A percentile compares a stretch with the other conserved stretches of the same genome.
phyloP scores from a whole-genome alignment of 2,113 vertebrate species.

The Tychaedon coryphoeus region DNA sequence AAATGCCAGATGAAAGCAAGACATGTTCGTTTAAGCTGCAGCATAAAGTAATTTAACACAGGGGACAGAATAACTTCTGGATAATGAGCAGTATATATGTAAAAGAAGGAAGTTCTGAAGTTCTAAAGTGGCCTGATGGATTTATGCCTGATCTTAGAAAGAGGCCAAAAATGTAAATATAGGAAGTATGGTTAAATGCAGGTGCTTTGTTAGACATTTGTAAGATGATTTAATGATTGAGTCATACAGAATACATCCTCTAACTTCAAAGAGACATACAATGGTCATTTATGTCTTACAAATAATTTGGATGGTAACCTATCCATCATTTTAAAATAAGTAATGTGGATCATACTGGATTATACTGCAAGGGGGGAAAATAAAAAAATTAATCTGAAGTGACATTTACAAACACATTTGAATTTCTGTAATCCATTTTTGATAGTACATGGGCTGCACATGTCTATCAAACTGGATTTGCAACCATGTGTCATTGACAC shows the following conservation, averaged over 20 bases:
- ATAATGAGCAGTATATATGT: constrained; percentile 87
- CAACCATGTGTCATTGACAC: neutral
- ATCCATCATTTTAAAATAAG: constrained; percentile 53
- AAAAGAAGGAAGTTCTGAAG: constrained; percentile 70
- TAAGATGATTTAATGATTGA: constrained; percentile 65
- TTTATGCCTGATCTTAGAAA: constrained; percentile 65
- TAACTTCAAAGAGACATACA: constrained; percentile 54
- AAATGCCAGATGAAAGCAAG: constrained; percentile 92
- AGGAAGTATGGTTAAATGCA: constrained; percentile 38
- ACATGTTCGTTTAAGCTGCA: constrained; percentile 89
- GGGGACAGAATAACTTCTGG: constrained; percentile 84
- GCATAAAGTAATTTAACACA: constrained; percentile 91
- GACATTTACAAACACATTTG: constrained; percentile 48
- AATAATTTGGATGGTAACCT: constrained; percentile 58
- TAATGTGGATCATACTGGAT: constrained; percentile 50
- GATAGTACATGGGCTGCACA: neutral
- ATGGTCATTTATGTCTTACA: constrained; percentile 49
- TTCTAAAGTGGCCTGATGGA: constrained; percentile 67
- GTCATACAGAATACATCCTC: constrained; percentile 40
- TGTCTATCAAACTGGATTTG: neutral
- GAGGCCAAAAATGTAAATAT: constrained; percentile 61
- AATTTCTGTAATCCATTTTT: constrained; percentile 47
- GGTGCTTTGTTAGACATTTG: constrained; percentile 47
- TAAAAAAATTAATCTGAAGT: constrained; percentile 40
- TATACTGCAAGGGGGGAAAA: neutral